A percentile compares a stretch with the other conserved stretches of the same genome.
These are phyloP conservation scores for Chirona hameri DNA, from an alignment of 2,888 invertebrate genomes.

Conservation along the genomic window DNA sequence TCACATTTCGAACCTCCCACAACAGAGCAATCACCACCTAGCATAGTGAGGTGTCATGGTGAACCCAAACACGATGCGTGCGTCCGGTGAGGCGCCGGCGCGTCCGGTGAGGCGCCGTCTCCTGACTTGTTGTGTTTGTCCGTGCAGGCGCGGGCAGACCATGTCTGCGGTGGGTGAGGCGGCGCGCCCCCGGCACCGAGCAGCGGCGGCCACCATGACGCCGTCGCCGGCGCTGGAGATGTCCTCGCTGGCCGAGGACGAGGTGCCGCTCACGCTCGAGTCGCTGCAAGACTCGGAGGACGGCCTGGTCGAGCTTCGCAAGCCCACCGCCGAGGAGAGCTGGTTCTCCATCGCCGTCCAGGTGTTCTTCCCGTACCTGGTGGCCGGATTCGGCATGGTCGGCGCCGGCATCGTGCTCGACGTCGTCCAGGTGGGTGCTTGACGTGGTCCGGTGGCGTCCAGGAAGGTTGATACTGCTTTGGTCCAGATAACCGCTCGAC, in stretches of 20 bases:
- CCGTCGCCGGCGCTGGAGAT: not conserved
- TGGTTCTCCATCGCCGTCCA: constrained; percentile 61
- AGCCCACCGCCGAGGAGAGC: constrained; percentile 10
- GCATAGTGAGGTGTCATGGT: too few species aligned
- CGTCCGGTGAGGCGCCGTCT: too few species aligned
- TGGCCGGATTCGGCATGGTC: constrained; percentile 93
- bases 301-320: not conserved
- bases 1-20: too few species aligned
- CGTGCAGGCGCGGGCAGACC: not conserved
- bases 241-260: not conserved
- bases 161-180: not conserved
- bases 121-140: too few species aligned
- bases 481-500: too few species aligned
- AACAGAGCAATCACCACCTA: too few species aligned
- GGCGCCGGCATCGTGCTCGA: constrained; percentile 89
- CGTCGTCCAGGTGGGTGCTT: constrained; percentile 66
- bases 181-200: not conserved
- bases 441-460: too few species aligned
- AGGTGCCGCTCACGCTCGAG: constrained; percentile 5
- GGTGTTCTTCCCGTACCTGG: constrained; percentile 83
- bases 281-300: constrained; percentile 1
- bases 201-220: not conserved
- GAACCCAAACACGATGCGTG: too few species aligned
- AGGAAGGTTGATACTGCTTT: too few species aligned
- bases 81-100: too few species aligned